These are phyloP conservation scores for Chrosomus eos DNA, from an alignment of 2,797 vertebrate genomes.

Conservation along the genomic window DNA sequence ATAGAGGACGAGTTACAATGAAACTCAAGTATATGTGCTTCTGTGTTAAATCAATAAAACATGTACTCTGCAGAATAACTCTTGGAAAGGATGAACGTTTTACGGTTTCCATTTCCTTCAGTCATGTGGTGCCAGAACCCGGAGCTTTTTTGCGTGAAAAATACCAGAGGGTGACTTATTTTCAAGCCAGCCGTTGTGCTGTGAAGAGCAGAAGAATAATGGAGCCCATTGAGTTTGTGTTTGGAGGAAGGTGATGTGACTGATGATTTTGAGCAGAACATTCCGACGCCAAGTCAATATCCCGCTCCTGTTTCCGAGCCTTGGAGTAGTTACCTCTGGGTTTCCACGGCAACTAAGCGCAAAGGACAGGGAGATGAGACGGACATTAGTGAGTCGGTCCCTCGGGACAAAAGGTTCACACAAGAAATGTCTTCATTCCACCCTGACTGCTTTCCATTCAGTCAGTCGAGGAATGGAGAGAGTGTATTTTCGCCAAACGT, in stretches of 20 bases:
- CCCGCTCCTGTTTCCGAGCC: conserved; percentile 59
- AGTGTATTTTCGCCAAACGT: neutral
- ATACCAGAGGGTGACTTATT: conserved; percentile 27
- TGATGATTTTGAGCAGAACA: conserved; percentile 69
- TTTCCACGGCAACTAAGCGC: conserved; percentile 79
- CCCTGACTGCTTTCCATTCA: conserved; percentile 49
- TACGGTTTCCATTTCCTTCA: conserved; percentile 39
- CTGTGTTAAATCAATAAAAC: conserved; percentile 16
- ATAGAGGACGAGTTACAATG: neutral
- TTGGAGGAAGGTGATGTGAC: conserved; percentile 43
- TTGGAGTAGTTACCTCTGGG: conserved; percentile 75
- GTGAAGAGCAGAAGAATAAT: conserved; percentile 38
- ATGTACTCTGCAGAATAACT: neutral
- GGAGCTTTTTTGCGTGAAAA: conserved; percentile 29
- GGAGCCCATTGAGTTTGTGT: conserved; percentile 40
- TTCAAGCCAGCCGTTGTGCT: neutral
- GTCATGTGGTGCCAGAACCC: neutral
- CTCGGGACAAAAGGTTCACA: conserved; percentile 51
- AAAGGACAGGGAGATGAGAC: conserved; percentile 58
- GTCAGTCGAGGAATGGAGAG: conserved; percentile 16
- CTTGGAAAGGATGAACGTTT: neutral
- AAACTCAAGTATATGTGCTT: neutral
- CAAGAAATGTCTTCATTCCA: conserved; percentile 56
- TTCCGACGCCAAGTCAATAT: conserved; percentile 70
- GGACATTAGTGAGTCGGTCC: conserved; percentile 54